phyloP scores from a whole-genome alignment of 2,113 vertebrate species.

The Ranitomeya variabilis region DNA sequence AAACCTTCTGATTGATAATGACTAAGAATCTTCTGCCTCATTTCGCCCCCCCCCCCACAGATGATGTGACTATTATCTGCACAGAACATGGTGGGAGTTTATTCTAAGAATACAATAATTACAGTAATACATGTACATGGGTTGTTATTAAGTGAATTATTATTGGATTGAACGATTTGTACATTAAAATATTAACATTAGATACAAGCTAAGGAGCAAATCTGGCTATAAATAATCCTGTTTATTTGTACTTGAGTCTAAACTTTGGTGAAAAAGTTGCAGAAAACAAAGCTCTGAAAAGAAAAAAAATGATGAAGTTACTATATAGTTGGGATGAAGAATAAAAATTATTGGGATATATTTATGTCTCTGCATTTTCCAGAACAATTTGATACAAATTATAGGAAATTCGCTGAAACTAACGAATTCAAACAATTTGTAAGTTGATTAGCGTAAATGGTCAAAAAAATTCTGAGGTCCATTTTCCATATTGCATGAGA shows the following conservation, averaged over 20 bases:
- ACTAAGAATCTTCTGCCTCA: neutral
- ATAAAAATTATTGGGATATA: no score
- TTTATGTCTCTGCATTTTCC: no score
- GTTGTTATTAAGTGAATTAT: slow-evolving; percentile 36
- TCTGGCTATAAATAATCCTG: neutral
- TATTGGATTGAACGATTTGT: slow-evolving; percentile 25
- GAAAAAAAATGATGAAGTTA: no score
- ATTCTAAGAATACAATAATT: slow-evolving; percentile 46
- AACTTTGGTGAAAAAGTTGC: neutral
- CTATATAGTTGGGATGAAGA: no score
- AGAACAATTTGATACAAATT: no score
- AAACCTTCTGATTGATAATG: neutral
- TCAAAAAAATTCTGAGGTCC: no score
- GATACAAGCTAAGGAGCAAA: neutral
- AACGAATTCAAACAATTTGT: no score
- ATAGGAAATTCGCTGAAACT: no score
- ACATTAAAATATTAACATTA: slow-evolving; percentile 29
- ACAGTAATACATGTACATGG: slow-evolving; percentile 19
- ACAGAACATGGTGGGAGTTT: slow-evolving; percentile 40
- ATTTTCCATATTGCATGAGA: no score
- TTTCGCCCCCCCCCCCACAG: neutral
- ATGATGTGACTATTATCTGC: slow-evolving; percentile 26
- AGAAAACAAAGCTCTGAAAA: neutral
- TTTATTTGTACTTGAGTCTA: neutral
- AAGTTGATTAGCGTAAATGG: no score